These are phyloP conservation scores for Eugnorisma glareosa DNA, from an alignment of 2,888 invertebrate genomes.

Conservation along the genomic window DNA sequence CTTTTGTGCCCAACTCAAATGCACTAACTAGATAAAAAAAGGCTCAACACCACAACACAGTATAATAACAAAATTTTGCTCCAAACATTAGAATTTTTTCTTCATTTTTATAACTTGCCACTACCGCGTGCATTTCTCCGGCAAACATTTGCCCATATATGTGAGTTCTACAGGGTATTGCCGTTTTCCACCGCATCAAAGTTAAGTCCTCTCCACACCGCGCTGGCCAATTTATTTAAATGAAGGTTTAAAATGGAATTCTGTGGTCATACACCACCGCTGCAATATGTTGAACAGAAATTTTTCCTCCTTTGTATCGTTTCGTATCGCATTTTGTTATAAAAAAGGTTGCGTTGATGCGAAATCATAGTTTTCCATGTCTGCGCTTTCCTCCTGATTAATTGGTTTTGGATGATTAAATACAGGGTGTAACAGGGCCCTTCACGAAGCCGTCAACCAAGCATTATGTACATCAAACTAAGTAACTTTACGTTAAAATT, in stretches of 20 bases:
- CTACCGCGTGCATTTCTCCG: slow-evolving; percentile 51
- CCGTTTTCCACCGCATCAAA: slow-evolving; percentile 68
- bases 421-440: no score
- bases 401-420: slow-evolving; percentile 41
- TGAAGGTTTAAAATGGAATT: slow-evolving; percentile 76
- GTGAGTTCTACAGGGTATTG: slow-evolving; percentile 35
- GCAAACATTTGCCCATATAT: slow-evolving; percentile 64
- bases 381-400: slow-evolving; percentile 25
- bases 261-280: slow-evolving; percentile 68
- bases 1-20: slow-evolving; percentile 22
- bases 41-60: slow-evolving; percentile 15
- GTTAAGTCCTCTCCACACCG: slow-evolving; percentile 56
- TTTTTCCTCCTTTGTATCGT: slow-evolving; percentile 62
- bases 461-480: no score
- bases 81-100: slow-evolving; percentile 50
- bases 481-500: no score
- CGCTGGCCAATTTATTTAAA: slow-evolving; percentile 77
- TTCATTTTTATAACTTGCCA: slow-evolving; percentile 62
- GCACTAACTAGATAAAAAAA: slow-evolving; percentile 26
- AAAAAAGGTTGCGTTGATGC: slow-evolving; percentile 46
- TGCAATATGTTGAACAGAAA: slow-evolving; percentile 63
- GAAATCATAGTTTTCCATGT: slow-evolving; percentile 45
- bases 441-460: no score
- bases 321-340: slow-evolving; percentile 44
- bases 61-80: slow-evolving; percentile 31